Evolutionary conservation across 2,113 vertebrate genomes (phyloP).

Genomic region (Symphodus melops): DNA sequence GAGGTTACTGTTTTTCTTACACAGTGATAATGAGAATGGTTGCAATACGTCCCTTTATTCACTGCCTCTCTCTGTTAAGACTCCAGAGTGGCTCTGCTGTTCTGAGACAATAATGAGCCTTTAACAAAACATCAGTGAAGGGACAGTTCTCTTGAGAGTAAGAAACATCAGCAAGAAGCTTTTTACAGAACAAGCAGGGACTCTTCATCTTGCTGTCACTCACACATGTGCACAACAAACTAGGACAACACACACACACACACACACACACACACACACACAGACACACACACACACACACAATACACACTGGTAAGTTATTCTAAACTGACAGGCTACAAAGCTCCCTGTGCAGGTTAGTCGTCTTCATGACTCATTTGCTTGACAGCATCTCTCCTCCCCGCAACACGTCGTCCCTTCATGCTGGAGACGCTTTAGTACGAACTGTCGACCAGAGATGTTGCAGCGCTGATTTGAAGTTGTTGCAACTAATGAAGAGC

Average conservation of each 20-base stretch:
- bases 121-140: constrained; percentile 20
- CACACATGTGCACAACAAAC: constrained; percentile 32
- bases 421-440: constrained; percentile 32
- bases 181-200: constrained; percentile 24
- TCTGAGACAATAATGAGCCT: constrained; percentile 30
- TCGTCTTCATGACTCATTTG: constrained; percentile 54
- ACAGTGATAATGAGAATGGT: neutral
- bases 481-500: neutral
- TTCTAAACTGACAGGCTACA: constrained; percentile 10
- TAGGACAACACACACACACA: constrained; percentile 13
- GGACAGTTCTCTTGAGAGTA: constrained; percentile 23
- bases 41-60: neutral
- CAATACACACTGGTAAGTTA: neutral
- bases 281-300: constrained; percentile 15
- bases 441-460: constrained; percentile 31
- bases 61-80: constrained; percentile 13
- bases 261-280: constrained; percentile 4
- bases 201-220: constrained; percentile 26
- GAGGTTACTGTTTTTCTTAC: neutral
- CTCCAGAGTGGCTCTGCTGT: constrained; percentile 7
- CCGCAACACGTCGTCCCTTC: neutral
- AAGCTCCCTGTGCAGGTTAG: constrained; percentile 27
- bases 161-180: constrained; percentile 6
- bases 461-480: constrained; percentile 24
- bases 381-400: constrained; percentile 18